Base-by-base conservation (phyloP, 2,113 vertebrate species). In the Saguinus midas region DNA sequence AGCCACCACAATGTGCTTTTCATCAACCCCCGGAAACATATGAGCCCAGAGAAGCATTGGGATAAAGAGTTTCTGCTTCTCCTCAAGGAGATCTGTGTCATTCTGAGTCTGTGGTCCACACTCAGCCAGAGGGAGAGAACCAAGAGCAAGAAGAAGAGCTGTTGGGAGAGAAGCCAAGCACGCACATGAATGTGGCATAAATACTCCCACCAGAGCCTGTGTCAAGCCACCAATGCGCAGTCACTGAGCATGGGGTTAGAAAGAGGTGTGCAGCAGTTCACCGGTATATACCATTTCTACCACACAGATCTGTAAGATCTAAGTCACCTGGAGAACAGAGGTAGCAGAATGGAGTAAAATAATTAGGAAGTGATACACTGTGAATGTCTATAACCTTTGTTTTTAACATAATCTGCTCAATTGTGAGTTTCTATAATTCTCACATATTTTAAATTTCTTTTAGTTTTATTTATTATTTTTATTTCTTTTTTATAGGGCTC, bases 171-270 rank as follows among this genome's bases (percentile, higher is more conserved):
- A 80, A 43, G 64, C 57, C 50, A 14, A 5, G 43, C 1, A 13
- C 14, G 32, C 58, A 17, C 0, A 0, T 37, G 25, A 32, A 1
- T 10, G 16, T 32, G 68, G n/a, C 35, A 17, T 18, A 29, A 78
- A 64, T 81, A 29, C 1, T 68, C 27, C 84, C 75, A 13, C 27
- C 0, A 13, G 0, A 8, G 58, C 66, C 66, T 0, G 35, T 18
- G n/a, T 50, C 61, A 72, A 48, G 79, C 48, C 11, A 32, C n/a
- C 73, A 48, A 6, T 0, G 1, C 27, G 50, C 81, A 88, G 57
- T 73, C 48, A 55, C 72, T 13, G 4, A 81, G 64, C 0, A 0
- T 13, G 1, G 40, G 55, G 37, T 4, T 70, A n/a, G 68, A 76
- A 52, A 72, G 78, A 80, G n/a, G 43, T 1, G 21, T 2, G 27